Evolutionary conservation across 2,888 invertebrate genomes (phyloP).

Genomic region (Macaria liturata): DNA sequence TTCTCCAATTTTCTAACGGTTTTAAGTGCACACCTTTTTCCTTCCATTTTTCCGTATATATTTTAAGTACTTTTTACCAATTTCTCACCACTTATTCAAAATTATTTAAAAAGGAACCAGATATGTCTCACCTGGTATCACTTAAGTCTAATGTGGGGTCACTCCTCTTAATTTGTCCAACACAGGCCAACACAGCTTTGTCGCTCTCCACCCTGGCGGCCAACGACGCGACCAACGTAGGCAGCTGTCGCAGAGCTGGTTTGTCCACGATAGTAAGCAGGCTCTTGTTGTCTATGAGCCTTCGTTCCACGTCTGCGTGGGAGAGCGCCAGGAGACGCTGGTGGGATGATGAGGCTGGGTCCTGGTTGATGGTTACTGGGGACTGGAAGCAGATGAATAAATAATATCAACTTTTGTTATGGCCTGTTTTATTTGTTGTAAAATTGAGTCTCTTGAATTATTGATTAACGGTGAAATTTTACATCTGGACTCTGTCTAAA

Average conservation of each 20-base stretch:
- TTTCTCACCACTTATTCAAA: no score
- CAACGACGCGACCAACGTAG: conserved; percentile 86
- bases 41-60: no score
- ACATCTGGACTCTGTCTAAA: no score
- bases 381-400: conserved; percentile 61
- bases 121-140: conserved; percentile 85
- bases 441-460: no score
- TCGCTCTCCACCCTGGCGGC: conserved; percentile 94
- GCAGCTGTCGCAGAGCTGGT: conserved; percentile 90
- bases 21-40: no score
- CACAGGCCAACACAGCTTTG: conserved; percentile 91
- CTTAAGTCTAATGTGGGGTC: conserved; percentile 85
- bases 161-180: conserved; percentile 86
- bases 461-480: no score
- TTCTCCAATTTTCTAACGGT: no score
- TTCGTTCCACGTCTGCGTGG: conserved; percentile 93
- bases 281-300: conserved; percentile 96
- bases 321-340: conserved; percentile 93
- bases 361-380: conserved; percentile 84
- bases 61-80: no score
- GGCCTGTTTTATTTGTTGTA: no score
- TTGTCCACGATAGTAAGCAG: conserved; percentile 93
- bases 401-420: no score
- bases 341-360: conserved; percentile 93
- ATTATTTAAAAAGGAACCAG: no score